A percentile compares a stretch with the other conserved stretches of the same genome.
Evolutionary conservation across 2,888 invertebrate genomes (phyloP).

Genomic region (Brenthis daphne): DNA sequence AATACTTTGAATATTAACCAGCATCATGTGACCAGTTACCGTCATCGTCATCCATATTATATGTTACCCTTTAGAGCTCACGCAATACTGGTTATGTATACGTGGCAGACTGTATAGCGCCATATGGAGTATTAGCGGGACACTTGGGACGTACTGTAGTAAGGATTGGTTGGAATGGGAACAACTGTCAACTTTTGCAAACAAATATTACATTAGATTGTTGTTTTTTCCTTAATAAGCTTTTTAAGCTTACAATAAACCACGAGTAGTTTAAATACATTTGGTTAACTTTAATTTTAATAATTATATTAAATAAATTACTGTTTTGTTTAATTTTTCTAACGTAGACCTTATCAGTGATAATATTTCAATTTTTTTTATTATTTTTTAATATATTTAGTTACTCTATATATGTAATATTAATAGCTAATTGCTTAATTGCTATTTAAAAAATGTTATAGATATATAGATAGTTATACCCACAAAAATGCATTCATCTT

Average conservation of each 20-base stretch:
- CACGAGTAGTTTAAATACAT: neutral
- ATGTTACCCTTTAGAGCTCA: constrained; percentile 46
- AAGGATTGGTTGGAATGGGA: constrained; percentile 67
- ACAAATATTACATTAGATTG: constrained; percentile 55
- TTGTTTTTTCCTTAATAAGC: constrained; percentile 10
- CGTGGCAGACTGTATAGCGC: constrained; percentile 67
- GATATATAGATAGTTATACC: neutral
- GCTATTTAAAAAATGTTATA: too few relatives aligned
- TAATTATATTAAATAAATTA: too few relatives aligned
- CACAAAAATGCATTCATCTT: constrained; percentile 29
- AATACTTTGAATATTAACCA: constrained; percentile 65
- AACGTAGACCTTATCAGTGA: too few relatives aligned
- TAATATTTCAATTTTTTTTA: too few relatives aligned
- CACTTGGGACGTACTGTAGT: constrained; percentile 72
- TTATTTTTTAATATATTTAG: too few relatives aligned
- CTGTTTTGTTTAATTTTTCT: too few relatives aligned
- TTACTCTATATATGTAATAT: too few relatives aligned
- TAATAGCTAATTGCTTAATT: too few relatives aligned
- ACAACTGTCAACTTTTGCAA: constrained; percentile 74
- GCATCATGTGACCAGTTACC: constrained; percentile 45
- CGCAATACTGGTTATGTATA: constrained; percentile 59
- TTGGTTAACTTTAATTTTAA: neutral
- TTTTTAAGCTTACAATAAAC: constrained; percentile 2
- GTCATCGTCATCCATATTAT: constrained; percentile 30
- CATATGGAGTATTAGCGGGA: constrained; percentile 80